Base-by-base conservation (phyloP, 2,797 vertebrate species). In the Scolopax rusticola region DNA sequence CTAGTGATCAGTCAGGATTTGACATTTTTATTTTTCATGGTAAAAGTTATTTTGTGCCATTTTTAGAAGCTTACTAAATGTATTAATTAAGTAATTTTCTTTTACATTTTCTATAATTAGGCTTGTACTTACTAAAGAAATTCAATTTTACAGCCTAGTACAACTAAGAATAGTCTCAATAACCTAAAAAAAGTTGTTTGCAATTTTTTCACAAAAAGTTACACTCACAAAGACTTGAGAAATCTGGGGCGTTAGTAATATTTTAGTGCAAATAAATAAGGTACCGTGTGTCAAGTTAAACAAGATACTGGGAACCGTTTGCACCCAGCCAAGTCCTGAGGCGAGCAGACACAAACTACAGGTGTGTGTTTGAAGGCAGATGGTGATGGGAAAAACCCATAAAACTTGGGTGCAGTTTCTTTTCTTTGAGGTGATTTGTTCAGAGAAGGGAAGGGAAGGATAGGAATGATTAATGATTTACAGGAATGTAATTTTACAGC, bases 341-440 rank as follows among this genome's bases (percentile, higher is more conserved):
- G 13, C 43, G 17, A 47, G 8, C 2, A 0, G 3, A 21, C 3
- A 2, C 2, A 16, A 4, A 6, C 1, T 23, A 19, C 14, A 2
- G 27, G 5, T 1, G 0, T 45, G 6, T 32, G 53, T 53, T 71
- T 57, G 68, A 41, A 41, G 23, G 17, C 11, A 70, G 48, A 54
- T 32, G 15, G 6, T 61, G 33, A 73, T 54, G 11, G 27, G 14
- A 45, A 47, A 47, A 47, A 11, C 20, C 45, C 45, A 21, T 21
- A 63, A 68, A 74, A 32, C 11, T 32, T 14, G 5, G 9, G 24
- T 27, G 36, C 61, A 56, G 9, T 28, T 84, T 16, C 16, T 81
- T 3, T 77, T 73, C 83, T 67, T 43, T 32, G 27, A 38, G 38
- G 36, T 48, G 15, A 20, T 33, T 41, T 32, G 1, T n/a, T 90